Conservation (phyloP, 2,113 vertebrate genomes). For the Propithecus coquereli region DNA sequence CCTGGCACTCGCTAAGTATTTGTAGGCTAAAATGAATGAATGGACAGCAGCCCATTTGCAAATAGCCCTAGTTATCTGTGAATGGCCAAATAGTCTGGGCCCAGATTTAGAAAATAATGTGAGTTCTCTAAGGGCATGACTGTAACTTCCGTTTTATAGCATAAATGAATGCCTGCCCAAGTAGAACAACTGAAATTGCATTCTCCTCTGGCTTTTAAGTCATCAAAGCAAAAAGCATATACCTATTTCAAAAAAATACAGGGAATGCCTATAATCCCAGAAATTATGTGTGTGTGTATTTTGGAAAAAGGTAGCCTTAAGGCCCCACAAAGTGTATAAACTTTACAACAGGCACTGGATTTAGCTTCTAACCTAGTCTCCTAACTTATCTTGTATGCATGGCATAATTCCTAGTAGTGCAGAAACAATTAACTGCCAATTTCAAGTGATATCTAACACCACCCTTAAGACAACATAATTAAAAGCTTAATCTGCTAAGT, state of each 20-base stretch:
- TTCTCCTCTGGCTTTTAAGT: neutral
- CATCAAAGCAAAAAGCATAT: neutral
- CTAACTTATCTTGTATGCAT: neutral
- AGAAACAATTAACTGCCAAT: neutral
- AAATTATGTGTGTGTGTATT: neutral
- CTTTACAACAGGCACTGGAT: neutral
- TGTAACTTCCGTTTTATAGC: neutral
- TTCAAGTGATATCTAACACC: neutral
- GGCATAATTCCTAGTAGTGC: neutral
- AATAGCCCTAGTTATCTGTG: neutral
- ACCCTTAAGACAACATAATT: conserved; percentile 11
- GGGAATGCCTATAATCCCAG: neutral
- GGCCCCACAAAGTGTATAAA: neutral
- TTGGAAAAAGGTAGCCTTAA: neutral
- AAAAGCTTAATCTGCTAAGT: neutral
- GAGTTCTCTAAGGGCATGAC: neutral
- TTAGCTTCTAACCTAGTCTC: neutral
- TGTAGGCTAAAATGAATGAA: neutral
- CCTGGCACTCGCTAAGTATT: neutral
- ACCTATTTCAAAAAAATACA: neutral
- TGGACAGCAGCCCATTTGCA: neutral
- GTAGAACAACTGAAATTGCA: neutral
- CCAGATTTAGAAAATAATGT: neutral
- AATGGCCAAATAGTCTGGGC: neutral
- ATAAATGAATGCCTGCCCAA: neutral